phyloP scores from a whole-genome alignment of 2,113 vertebrate species.

The Coreoperca whiteheadi region DNA sequence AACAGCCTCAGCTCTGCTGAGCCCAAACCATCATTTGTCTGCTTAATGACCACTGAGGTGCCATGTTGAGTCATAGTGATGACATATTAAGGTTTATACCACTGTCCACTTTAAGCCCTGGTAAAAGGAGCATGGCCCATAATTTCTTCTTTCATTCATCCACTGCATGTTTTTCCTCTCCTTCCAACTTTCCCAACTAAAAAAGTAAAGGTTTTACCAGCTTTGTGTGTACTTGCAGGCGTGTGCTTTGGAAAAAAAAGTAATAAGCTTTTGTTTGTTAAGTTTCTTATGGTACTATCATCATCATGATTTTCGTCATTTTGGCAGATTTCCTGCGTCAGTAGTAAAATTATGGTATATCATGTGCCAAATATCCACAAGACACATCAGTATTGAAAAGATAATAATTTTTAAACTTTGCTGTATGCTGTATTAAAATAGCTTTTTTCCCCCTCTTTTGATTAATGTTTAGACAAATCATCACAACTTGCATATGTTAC shows the following conservation, averaged over 20 bases:
- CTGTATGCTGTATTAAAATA: neutral
- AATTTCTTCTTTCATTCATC: constrained; percentile 33
- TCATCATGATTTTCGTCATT: neutral
- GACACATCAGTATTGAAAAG: neutral
- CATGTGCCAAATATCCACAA: neutral
- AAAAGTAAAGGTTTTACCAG: constrained; percentile 3
- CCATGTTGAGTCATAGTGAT: constrained; percentile 64
- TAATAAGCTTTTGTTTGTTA: neutral
- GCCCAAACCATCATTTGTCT: constrained; percentile 61
- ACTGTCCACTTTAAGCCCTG: constrained; percentile 60
- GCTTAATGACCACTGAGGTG: constrained; percentile 64
- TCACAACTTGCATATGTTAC: neutral
- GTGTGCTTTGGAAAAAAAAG: neutral
- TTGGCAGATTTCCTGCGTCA: neutral
- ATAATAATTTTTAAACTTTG: neutral
- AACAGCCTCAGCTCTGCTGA: constrained; percentile 35
- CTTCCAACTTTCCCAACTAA: neutral
- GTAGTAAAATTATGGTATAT: neutral
- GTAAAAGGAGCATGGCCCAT: constrained; percentile 34
- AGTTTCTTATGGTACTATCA: neutral
- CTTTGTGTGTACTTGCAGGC: neutral
- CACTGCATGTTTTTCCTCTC: neutral
- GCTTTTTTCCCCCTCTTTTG: no score
- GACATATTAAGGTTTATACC: constrained; percentile 67
- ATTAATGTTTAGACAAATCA: neutral